Evolutionary conservation across 2,888 invertebrate species (phyloP), one percentile per base, ranked within the genome.

Genomic region (Metacarcinus magister): DNA sequence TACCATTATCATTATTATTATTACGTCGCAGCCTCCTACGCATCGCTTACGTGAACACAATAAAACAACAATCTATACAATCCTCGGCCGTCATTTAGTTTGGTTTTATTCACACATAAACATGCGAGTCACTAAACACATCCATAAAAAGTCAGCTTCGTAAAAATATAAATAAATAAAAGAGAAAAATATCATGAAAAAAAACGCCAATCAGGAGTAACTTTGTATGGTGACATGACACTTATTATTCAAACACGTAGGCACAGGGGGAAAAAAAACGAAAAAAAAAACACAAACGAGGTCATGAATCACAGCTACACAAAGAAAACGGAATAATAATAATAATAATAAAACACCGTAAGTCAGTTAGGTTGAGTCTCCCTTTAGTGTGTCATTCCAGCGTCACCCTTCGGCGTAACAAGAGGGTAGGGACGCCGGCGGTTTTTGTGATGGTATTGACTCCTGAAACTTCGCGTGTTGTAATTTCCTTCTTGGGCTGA

Each of bases 401-500:
- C n/a, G 75, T 82, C 28, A 82, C 75, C 75, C 75, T n/a, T 28
- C 0, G 75, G 10, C 32, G 10, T 28, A 82, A 82, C 32, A 82
- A 82, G 75, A 82, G 75, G 13, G 28, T 82, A 19, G 10, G 23
- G 23, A 60, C 60, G 32, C 75, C 28, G 75, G 10, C 28, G 5
- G 2, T 28, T 82, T 82, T 60, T 28, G 75, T 87, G 87, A 39
- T 16, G 16, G 32, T 39, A n/a, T 87, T 23, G 39, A 87, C 87
- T 39, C 87, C n/a, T 19, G 87, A 54, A 54, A 19, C 87, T n/a
- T 87, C 39, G 87, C 87, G 87, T 87, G 87, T 87, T 87, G 87
- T 39, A 39, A 39, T 87, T 87, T 87, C 87, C 87, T 87, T 87
- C 82, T 13, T 13, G 7, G 82, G n/a, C 28, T 82, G 82, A n/a